These are phyloP conservation scores for Brachyalestes nurse DNA, from an alignment of 2,797 vertebrate species.

Conservation along the genomic window DNA sequence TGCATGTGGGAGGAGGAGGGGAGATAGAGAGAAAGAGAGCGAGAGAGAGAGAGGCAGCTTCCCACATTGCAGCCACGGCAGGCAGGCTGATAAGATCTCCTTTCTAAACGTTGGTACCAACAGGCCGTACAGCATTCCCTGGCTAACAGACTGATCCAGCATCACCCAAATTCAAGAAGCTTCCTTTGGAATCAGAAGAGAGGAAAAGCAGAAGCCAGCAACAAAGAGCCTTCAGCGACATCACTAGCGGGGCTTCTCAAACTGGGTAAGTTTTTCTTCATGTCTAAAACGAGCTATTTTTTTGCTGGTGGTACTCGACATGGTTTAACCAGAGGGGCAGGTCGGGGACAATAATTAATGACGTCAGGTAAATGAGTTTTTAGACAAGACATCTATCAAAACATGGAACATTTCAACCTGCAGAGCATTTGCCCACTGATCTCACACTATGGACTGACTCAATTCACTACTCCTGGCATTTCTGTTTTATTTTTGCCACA, in stretches of 20 bases:
- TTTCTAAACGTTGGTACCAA: slow-evolving; percentile 69
- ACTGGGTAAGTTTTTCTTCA: slow-evolving; percentile 75
- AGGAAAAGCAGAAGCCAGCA: slow-evolving; percentile 48
- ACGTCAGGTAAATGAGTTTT: slow-evolving; percentile 61
- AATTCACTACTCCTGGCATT: background rate
- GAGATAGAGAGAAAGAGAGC: slow-evolving; percentile 54
- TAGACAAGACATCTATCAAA: slow-evolving; percentile 69
- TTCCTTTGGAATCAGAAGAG: slow-evolving; percentile 52
- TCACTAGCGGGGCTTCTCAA: slow-evolving; percentile 61
- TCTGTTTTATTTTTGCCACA: background rate
- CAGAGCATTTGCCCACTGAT: slow-evolving; percentile 68
- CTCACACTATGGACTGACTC: slow-evolving; percentile 17
- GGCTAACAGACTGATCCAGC: slow-evolving; percentile 68
- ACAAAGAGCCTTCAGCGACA: slow-evolving; percentile 50
- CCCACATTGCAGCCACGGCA: slow-evolving; percentile 75
- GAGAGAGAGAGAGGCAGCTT: slow-evolving; percentile 58
- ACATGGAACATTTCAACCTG: slow-evolving; percentile 65
- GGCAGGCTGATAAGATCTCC: slow-evolving; percentile 66
- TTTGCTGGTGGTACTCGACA: slow-evolving; percentile 35
- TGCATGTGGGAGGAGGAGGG: slow-evolving; percentile 24
- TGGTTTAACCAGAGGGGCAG: slow-evolving; percentile 37
- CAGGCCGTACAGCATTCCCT: slow-evolving; percentile 68
- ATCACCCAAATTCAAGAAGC: slow-evolving; percentile 60
- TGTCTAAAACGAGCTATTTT: slow-evolving; percentile 56
- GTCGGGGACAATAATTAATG: slow-evolving; percentile 45